phyloP scores from a whole-genome alignment of 2,888 invertebrate genomes.

The Margaritifera margaritifera region DNA sequence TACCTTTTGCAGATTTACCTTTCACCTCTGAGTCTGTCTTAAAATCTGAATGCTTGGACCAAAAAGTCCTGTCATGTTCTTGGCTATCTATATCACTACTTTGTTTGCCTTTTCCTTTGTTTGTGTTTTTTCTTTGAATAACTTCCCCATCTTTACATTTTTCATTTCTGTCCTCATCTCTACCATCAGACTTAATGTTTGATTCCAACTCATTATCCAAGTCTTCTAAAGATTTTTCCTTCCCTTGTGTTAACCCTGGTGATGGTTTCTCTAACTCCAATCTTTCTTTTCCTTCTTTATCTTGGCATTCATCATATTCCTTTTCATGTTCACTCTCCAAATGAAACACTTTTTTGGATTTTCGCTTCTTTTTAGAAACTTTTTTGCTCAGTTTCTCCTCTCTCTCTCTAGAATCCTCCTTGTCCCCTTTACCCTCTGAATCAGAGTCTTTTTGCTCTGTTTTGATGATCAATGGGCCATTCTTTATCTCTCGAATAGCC shows the following conservation, averaged over 20 bases:
- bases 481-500: background rate
- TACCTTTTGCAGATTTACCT: conserved; percentile 51
- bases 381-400: background rate
- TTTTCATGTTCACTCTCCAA: background rate
- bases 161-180: conserved; percentile 3
- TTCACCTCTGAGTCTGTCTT: background rate
- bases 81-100: background rate
- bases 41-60: background rate
- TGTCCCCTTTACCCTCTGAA: conserved; percentile 12
- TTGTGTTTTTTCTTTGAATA: conserved; percentile 14
- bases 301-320: background rate
- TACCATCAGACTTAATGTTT: conserved; percentile 17
- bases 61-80: background rate
- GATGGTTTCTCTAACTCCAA: background rate
- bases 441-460: conserved; percentile 46
- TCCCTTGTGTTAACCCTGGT: too few species aligned
- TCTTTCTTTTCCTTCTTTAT: background rate
- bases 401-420: conserved; percentile 24
- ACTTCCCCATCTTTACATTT: conserved; percentile 48
- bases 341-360: conserved; percentile 4
- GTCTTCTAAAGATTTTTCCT: too few species aligned
- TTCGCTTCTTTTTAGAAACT: background rate
- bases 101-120: background rate
- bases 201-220: conserved; percentile 2
- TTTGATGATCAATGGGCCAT: conserved; percentile 15